These are phyloP conservation scores for Apteryx owenii DNA, from an alignment of 2,113 vertebrate genomes.

Conservation along the genomic window DNA sequence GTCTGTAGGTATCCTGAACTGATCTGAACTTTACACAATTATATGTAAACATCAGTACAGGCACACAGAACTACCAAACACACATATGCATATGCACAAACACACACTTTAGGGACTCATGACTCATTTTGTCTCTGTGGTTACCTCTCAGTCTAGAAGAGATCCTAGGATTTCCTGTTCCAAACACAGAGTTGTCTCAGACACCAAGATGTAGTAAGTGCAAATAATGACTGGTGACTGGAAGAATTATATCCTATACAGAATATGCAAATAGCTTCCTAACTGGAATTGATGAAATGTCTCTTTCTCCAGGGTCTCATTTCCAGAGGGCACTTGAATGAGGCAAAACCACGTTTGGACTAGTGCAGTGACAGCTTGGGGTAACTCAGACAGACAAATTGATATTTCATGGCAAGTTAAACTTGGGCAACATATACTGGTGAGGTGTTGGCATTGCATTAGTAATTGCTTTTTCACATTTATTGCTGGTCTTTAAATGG, in stretches of 20 bases:
- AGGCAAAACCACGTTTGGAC: background rate
- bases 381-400: background rate
- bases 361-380: background rate
- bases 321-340: background rate
- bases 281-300: background rate
- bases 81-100: rapidly evolving
- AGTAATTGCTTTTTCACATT: background rate
- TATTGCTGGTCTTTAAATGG: background rate
- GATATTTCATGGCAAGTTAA: background rate
- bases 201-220: background rate
- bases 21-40: background rate
- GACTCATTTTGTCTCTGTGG: background rate
- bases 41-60: background rate
- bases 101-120: background rate
- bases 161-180: background rate
- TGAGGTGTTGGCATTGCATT: background rate
- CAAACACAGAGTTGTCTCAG: background rate
- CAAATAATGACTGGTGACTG: background rate
- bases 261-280: background rate
- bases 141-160: background rate
- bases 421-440: background rate
- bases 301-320: background rate
- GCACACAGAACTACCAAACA: background rate
- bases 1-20: background rate
- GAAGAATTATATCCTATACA: background rate